Percentiles rank a stretch among this genome's conserved stretches.
Evolutionary conservation across 2,888 invertebrate species (phyloP).

Genomic region (Stenchaetothrips biformis): DNA sequence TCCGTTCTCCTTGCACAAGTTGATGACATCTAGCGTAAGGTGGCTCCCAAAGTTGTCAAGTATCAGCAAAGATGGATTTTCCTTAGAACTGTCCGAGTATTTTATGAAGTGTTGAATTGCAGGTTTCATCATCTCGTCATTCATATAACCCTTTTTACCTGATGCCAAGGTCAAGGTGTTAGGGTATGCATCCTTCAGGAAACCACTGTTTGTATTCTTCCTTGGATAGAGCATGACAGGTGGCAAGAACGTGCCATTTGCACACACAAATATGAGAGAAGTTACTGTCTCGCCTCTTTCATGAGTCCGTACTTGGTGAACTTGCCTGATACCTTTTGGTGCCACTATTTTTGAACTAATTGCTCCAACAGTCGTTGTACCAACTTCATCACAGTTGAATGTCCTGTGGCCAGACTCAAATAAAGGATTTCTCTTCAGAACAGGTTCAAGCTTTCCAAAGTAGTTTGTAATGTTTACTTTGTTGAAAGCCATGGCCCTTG

Average conservation of each 20-base stretch:
- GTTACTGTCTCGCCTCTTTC: neutral
- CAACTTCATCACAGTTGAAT: neutral
- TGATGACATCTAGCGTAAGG: conserved; percentile 33
- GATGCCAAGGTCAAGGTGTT: neutral
- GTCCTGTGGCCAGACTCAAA: neutral
- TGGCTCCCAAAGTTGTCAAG: conserved; percentile 38
- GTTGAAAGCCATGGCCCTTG: neutral
- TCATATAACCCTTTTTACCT: neutral
- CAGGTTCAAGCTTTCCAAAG: neutral
- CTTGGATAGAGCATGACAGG: neutral
- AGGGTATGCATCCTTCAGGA: neutral
- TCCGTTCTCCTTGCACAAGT: conserved; percentile 40
- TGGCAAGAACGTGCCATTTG: neutral
- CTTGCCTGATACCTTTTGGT: neutral
- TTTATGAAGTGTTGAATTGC: conserved; percentile 29
- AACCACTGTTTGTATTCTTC: neutral
- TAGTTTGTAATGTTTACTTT: neutral
- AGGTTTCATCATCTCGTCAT: neutral
- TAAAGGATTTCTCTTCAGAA: conserved; percentile 14
- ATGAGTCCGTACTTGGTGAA: neutral
- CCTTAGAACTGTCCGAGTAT: conserved; percentile 33
- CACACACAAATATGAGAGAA: neutral
- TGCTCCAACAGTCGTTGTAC: conserved; percentile 27
- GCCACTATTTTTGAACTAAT: neutral
- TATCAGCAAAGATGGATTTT: conserved; percentile 36